Evolutionary conservation across 2,797 vertebrate species (phyloP).

Genomic region (Enteromius radiatus): DNA sequence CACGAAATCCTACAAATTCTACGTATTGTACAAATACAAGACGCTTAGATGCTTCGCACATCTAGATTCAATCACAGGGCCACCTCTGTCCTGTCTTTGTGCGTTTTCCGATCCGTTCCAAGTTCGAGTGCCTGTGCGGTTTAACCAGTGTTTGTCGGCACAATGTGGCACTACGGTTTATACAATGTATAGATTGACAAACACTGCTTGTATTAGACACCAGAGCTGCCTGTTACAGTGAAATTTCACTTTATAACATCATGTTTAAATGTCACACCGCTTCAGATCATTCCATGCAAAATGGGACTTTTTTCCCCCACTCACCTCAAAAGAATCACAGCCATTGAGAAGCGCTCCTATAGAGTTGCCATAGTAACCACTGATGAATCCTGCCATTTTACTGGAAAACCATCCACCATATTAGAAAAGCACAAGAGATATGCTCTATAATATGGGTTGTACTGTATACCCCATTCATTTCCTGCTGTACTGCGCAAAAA

Average conservation of each 20-base stretch:
- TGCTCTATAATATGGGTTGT: constrained; percentile 10
- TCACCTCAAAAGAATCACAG: constrained; percentile 10
- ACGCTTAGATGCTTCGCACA: neutral
- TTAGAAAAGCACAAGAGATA: constrained; percentile 56
- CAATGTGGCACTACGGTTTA: neutral
- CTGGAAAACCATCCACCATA: constrained; percentile 40
- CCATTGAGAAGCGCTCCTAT: constrained; percentile 44
- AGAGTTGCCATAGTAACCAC: constrained; percentile 60
- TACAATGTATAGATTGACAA: constrained; percentile 12
- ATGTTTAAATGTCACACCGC: neutral
- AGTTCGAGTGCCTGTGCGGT: constrained; percentile 40
- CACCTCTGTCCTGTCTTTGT: constrained; percentile 11
- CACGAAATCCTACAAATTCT: constrained; percentile 15
- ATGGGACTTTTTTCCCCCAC: neutral
- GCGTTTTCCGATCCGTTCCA: constrained; percentile 14
- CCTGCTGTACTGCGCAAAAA: constrained; percentile 1
- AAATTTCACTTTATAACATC: constrained; percentile 2
- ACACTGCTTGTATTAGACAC: constrained; percentile 44
- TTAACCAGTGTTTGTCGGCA: constrained; percentile 20
- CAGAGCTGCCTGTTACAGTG: constrained; percentile 54
- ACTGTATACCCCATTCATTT: constrained; percentile 25
- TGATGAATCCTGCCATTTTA: constrained; percentile 50
- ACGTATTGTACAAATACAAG: neutral
- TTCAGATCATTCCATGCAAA: constrained; percentile 30
- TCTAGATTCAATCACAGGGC: neutral